Percentiles rank a stretch among this genome's conserved stretches.
Conservation (phyloP, 2,888 invertebrate genomes). For the Drosophila paracracens region DNA sequence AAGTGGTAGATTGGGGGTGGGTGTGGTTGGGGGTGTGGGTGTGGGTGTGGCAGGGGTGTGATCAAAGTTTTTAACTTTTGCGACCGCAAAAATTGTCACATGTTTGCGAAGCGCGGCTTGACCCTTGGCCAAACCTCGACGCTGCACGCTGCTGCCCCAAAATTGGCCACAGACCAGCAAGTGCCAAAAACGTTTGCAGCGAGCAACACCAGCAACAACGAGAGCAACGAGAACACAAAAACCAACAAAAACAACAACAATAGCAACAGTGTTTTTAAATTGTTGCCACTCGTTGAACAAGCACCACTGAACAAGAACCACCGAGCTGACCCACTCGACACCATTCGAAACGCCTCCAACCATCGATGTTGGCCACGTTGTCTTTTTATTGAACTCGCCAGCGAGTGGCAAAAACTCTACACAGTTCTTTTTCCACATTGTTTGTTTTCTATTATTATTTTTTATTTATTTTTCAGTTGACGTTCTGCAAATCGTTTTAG, state of each 20-base stretch:
- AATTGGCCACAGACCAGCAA: constrained; percentile 78
- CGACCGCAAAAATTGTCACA: constrained; percentile 74
- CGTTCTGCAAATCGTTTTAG: constrained; percentile 14
- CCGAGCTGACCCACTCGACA: constrained; percentile 43
- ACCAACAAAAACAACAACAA: constrained; percentile 19
- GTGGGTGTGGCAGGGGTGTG: constrained; percentile 11
- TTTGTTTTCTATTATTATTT: background rate
- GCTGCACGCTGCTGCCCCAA: constrained; percentile 43
- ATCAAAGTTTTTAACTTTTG: constrained; percentile 69
- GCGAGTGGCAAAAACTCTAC: constrained; percentile 58
- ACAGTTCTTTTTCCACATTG: constrained; percentile 10
- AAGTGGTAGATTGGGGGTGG: background rate
- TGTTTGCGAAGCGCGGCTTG: constrained; percentile 58
- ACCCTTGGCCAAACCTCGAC: constrained; percentile 46
- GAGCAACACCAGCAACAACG: constrained; percentile 19
- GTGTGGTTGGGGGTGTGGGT: background rate
- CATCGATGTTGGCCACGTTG: constrained; percentile 18
- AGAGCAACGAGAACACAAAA: constrained; percentile 15
- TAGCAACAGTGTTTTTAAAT: constrained; percentile 49
- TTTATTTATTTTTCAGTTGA: background rate
- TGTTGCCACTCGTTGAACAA: constrained; percentile 73
- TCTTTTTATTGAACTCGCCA: constrained; percentile 63
- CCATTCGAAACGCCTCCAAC: constrained; percentile 33
- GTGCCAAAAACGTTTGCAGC: constrained; percentile 72
- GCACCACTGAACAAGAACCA: constrained; percentile 26